A percentile compares a stretch with the other conserved stretches of the same genome.
These are phyloP conservation scores for Sterna hirundo DNA, from an alignment of 2,113 vertebrate species.

Conservation along the genomic window DNA sequence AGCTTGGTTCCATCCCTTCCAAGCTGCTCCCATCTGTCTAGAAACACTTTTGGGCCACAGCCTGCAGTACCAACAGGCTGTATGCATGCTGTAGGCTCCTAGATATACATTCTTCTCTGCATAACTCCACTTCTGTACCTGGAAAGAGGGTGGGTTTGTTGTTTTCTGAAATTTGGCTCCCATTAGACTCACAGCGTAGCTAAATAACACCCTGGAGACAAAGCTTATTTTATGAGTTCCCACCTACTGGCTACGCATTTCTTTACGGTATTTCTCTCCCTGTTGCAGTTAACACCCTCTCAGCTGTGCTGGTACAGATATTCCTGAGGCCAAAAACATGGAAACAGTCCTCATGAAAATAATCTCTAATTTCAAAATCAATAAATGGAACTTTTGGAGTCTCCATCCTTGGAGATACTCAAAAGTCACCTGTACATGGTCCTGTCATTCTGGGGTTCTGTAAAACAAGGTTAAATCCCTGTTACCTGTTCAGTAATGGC, in stretches of 20 bases:
- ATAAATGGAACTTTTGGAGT: background rate
- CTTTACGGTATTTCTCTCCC: background rate
- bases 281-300: background rate
- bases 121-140: background rate
- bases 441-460: background rate
- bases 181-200: background rate
- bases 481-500: background rate
- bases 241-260: background rate
- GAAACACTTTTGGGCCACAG: background rate
- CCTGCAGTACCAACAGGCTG: background rate
- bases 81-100: background rate
- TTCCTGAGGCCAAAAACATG: background rate
- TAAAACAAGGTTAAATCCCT: background rate
- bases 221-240: background rate
- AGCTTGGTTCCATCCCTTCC: background rate
- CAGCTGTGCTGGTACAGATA: background rate
- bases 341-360: background rate
- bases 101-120: background rate
- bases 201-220: background rate
- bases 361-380: background rate
- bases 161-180: background rate
- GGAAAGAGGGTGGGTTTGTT: background rate
- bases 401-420: background rate
- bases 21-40: background rate
- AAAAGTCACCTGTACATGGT: background rate